Evolutionary conservation across 1,140 invertebrate genomes (phyloP).

Genomic region (Leptopilina clavipes): DNA sequence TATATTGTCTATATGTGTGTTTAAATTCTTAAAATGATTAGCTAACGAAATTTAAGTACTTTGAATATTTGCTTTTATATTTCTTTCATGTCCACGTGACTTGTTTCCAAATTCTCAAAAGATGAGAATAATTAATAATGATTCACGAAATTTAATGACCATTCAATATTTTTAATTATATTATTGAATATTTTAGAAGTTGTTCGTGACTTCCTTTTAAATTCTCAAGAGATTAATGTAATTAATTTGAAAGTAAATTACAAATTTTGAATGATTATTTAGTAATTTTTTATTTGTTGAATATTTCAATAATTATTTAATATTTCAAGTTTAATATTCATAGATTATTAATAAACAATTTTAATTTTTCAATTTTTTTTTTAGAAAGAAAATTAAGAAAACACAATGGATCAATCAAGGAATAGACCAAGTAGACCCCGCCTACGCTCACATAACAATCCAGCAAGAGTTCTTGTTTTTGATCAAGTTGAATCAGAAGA

Average conservation of each 20-base stretch:
- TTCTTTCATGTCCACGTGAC: neutral
- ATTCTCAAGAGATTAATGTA: too few species aligned
- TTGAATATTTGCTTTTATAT: neutral
- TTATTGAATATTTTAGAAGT: too few species aligned
- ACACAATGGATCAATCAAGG: conserved; percentile 68
- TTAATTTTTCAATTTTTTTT: neutral
- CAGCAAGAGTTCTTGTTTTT: conserved; percentile 76
- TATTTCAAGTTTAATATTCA: too few species aligned
- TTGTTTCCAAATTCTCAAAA: neutral
- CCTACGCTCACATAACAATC: conserved; percentile 75
- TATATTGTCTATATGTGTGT: neutral
- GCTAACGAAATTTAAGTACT: neutral
- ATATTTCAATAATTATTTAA: too few species aligned
- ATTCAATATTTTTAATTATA: too few species aligned
- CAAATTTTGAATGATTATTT: too few species aligned
- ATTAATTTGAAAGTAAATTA: too few species aligned
- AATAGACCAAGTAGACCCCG: conserved; percentile 72
- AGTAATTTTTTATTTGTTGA: too few species aligned
- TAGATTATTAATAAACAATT: too few species aligned
- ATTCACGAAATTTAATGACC: too few species aligned
- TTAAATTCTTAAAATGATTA: neutral
- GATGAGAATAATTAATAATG: too few species aligned
- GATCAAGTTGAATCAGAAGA: conserved; percentile 70
- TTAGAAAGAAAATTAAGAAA: conserved; percentile 4
- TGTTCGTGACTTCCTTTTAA: too few species aligned